Base-by-base conservation (phyloP, 2,797 vertebrate genomes). In the Squalus acanthias region DNA sequence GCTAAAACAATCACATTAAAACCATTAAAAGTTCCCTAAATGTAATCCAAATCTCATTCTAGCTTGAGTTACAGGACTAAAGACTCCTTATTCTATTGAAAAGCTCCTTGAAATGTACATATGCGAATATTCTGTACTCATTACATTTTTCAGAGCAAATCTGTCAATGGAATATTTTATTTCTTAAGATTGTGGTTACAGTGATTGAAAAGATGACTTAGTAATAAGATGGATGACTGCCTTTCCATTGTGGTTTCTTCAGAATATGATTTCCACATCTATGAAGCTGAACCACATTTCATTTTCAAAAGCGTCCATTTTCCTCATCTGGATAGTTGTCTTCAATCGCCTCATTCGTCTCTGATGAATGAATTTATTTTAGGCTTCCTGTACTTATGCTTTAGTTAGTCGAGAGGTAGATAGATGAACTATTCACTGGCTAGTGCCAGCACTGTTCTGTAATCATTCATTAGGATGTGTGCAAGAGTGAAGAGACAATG, bases 41-140 rank as follows among this genome's bases (percentile, higher is more conserved):
- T 85, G 46, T 93, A 69, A 93, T 46, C 65, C 63, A 93, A 93
- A 46, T 39, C 65, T 46, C 33, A 92, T 22, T 63, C 7, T 0
- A 69, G 91, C 22, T 93, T 39, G 17, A 69, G n/a, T 67, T 69
- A n/a, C 33, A 15, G 29, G n/a, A 46, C 20, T 93, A 69, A 93
- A 93, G 91, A 67, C 67, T 69, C n/a, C 46, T 93, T 65, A 93
- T 67, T 93, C 91, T 26, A n/a, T 3, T 93, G 65, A 39, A 93
- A 29, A 63, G 57, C 26, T 91, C 29, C 57, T 60, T 6, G 10
- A 91, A 15, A 29, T 46, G 7, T 24, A 69, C 39, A 39, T 63
- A 93, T 20, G 20, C 20, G n/a, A 24, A 93, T 69, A 93, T 85
- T 50, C 82, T 50, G 17, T 50, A 24, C 46, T 85, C 20, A 50